Evolutionary conservation across 1,140 invertebrate genomes (phyloP).

Genomic region (Bombus affinis): DNA sequence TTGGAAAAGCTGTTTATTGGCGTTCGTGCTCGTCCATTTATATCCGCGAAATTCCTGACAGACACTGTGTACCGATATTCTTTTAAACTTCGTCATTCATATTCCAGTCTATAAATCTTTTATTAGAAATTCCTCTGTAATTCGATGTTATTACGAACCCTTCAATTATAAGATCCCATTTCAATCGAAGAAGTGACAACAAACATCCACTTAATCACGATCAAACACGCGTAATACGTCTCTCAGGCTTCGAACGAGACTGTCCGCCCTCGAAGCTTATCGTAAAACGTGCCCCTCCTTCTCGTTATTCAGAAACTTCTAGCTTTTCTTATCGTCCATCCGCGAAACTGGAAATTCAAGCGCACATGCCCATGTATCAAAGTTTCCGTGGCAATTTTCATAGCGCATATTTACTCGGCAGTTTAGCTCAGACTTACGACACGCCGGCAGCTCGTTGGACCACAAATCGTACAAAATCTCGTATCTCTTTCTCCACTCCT

Average conservation of each 20-base stretch:
- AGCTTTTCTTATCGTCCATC: background rate
- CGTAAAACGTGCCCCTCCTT: background rate
- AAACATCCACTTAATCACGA: background rate
- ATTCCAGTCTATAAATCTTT: too few species aligned
- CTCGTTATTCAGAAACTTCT: background rate
- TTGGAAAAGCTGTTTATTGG: background rate
- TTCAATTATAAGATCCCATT: too few species aligned
- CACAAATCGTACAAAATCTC: slow-evolving; percentile 6
- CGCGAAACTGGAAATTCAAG: background rate
- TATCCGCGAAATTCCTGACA: background rate
- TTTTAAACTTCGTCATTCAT: too few species aligned
- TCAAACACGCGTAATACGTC: too few species aligned
- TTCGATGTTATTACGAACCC: too few species aligned
- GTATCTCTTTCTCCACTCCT: background rate
- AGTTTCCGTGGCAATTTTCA: slow-evolving; percentile 6
- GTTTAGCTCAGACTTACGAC: background rate
- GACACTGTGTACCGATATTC: too few species aligned
- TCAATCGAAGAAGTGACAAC: too few species aligned
- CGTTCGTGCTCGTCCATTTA: too few species aligned
- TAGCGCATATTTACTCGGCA: background rate
- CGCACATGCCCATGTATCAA: background rate
- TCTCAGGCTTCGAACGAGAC: background rate
- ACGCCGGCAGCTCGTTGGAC: background rate
- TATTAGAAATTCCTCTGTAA: too few species aligned
- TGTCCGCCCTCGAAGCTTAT: background rate